Conservation (phyloP, 2,113 vertebrate genomes). For the rabbit (Oryctolagus cuniculus) region mOryCun1.1 NC_091449.1:48874001-48874500, state of each 20-base stretch:
- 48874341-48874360: slow-evolving; percentile 69
- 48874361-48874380: slow-evolving; percentile 59
- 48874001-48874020: slow-evolving; percentile 76
- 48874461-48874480: not conserved
- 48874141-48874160: slow-evolving; percentile 45
- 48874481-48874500: not conserved
- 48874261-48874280: slow-evolving; percentile 84
- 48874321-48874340: slow-evolving; percentile 85
- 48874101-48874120: slow-evolving; percentile 66
- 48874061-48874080: slow-evolving; percentile 66
- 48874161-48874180: not conserved
- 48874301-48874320: slow-evolving; percentile 73
- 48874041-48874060: slow-evolving; percentile 53
- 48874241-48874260: slow-evolving; percentile 74
- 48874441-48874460: not conserved
- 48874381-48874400: slow-evolving; percentile 74
- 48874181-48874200: not conserved
- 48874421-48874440: not conserved
- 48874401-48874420: slow-evolving; percentile 11
- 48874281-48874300: slow-evolving; percentile 80
- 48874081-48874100: slow-evolving; percentile 45
- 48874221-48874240: slow-evolving; percentile 77
- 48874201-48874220: slow-evolving; percentile 45
- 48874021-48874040: slow-evolving; percentile 68
- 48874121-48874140: slow-evolving; percentile 37